These are phyloP conservation scores for Zingel zingel DNA, from an alignment of 2,113 vertebrate genomes.

Conservation along the genomic window DNA sequence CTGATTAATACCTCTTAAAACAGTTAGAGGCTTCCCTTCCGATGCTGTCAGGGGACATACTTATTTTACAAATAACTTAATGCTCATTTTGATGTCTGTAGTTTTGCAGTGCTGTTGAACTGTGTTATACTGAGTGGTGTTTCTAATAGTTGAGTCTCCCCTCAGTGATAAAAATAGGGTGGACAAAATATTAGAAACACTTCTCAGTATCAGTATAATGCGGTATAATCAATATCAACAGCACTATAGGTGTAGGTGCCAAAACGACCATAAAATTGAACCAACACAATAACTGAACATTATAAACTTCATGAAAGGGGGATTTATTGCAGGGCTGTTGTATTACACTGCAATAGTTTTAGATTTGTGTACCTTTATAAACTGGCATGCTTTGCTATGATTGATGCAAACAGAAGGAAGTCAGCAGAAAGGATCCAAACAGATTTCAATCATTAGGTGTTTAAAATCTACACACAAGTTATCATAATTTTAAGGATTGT, in stretches of 20 bases:
- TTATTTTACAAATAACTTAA: not conserved
- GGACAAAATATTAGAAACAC: not conserved
- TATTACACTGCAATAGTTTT: not conserved
- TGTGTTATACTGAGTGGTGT: not conserved
- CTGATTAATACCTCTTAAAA: not conserved
- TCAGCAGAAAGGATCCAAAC: not conserved
- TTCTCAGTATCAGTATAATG: not conserved
- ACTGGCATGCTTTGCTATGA: not conserved
- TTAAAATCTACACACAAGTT: not conserved
- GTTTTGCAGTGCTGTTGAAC: not conserved
- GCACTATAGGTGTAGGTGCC: not conserved
- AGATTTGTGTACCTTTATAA: not conserved
- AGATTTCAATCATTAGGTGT: not conserved
- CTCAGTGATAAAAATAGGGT: not conserved
- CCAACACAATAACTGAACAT: not conserved
- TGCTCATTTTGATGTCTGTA: not conserved
- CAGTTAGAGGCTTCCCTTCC: not conserved
- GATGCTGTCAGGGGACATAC: not conserved
- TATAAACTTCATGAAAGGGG: not conserved
- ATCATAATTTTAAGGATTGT: not conserved
- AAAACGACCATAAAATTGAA: not conserved
- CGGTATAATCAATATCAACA: not conserved
- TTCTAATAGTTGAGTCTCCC: not conserved
- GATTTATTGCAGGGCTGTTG: not conserved
- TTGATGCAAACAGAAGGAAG: not conserved